phyloP scores from a whole-genome alignment of 1,140 invertebrate genomes.

The Drosophila subobscura region DNA sequence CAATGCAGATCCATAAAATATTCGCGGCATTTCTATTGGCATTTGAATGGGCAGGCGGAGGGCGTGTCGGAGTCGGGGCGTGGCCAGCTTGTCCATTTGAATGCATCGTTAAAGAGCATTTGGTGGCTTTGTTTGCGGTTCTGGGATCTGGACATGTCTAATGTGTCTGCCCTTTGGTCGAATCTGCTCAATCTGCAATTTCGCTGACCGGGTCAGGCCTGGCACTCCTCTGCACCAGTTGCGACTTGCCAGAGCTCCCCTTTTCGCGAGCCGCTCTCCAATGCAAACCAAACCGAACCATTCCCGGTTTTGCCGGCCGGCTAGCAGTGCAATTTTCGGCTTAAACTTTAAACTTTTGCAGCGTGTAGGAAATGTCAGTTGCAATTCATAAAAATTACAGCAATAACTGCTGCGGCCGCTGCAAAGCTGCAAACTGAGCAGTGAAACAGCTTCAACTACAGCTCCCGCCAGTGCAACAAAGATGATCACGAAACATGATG shows the following conservation, averaged over 20 bases:
- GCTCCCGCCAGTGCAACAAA: constrained; percentile 1
- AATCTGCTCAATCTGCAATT: constrained; percentile 41
- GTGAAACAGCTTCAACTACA: constrained; percentile 33
- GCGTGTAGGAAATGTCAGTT: constrained; percentile 79
- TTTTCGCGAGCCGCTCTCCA: too few species aligned
- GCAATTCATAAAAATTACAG: constrained; percentile 76
- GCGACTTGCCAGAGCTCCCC: constrained; percentile 6
- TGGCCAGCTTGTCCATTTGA: constrained; percentile 47
- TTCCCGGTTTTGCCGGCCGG: constrained; percentile 45
- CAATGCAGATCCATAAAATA: neutral
- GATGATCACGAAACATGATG: constrained; percentile 79
- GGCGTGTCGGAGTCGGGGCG: constrained; percentile 23
- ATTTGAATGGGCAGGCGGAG: constrained; percentile 59
- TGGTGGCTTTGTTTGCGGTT: constrained; percentile 39
- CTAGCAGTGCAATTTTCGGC: constrained; percentile 50
- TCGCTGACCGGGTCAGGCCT: constrained; percentile 61
- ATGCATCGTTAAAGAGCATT: constrained; percentile 46
- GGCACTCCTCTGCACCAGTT: constrained; percentile 63
- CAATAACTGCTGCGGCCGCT: constrained; percentile 48
- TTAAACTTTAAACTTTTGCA: constrained; percentile 81
- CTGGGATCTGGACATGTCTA: neutral
- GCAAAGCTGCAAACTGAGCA: constrained; percentile 5
- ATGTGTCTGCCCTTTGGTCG: constrained; percentile 39
- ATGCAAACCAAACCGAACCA: neutral
- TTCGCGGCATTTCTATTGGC: constrained; percentile 47